A percentile compares a stretch with the other conserved stretches of the same genome.
These are phyloP conservation scores for Eupeodes corollae DNA, from an alignment of 1,140 invertebrate species.

Conservation along the genomic window DNA sequence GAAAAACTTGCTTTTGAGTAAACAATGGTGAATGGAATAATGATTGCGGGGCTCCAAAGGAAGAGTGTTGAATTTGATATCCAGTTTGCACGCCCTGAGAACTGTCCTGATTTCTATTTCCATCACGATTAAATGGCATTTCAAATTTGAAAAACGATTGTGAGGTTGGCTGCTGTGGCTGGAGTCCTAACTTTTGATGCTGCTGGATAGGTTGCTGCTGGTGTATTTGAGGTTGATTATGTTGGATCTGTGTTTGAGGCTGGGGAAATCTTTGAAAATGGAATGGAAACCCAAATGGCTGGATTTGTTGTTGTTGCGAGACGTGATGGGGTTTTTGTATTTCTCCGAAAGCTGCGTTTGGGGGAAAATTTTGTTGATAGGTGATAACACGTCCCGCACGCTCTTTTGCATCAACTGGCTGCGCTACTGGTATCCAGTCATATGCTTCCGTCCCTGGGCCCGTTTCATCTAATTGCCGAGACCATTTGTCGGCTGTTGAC, in stretches of 20 bases:
- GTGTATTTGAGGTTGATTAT: constrained; percentile 14
- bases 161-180: constrained; percentile 26
- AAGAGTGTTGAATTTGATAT: constrained; percentile 32
- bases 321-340: constrained; percentile 14
- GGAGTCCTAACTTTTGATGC: constrained; percentile 8
- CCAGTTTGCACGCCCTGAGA: constrained; percentile 16
- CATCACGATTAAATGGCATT: constrained; percentile 30
- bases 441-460: constrained; percentile 15
- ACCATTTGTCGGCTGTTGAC: constrained; percentile 22
- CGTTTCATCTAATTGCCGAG: constrained; percentile 25
- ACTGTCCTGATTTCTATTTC: constrained; percentile 4
- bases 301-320: constrained; percentile 1
- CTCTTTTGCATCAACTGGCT: constrained; percentile 27
- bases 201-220: constrained; percentile 7
- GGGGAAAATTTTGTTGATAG: constrained; percentile 32
- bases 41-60: constrained; percentile 18
- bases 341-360: constrained; percentile 24
- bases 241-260: constrained; percentile 7
- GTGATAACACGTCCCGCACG: constrained; percentile 29
- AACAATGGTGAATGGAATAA: constrained; percentile 26
- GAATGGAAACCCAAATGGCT: constrained; percentile 25
- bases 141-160: constrained; percentile 36
- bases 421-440: constrained; percentile 31
- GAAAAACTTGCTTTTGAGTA: constrained; percentile 17
- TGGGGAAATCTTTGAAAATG: constrained; percentile 25